Conservation (phyloP, 2,888 invertebrate species). For the Trissoscelio sp. region DNA sequence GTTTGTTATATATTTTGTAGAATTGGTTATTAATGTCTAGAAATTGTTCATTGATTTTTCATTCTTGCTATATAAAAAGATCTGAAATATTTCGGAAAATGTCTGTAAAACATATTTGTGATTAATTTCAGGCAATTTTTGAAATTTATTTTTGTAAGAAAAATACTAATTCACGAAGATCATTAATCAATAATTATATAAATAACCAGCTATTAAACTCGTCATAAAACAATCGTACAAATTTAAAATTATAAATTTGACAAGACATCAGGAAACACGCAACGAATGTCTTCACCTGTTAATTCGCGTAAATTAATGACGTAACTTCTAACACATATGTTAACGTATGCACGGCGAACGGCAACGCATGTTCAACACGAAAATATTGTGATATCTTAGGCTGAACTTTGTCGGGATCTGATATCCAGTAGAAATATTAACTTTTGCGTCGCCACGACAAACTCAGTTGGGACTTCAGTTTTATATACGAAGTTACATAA, state of each 20-base stretch:
- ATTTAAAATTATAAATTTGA: constrained; percentile 23
- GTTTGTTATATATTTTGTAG: too few species aligned
- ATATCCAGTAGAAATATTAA: constrained; percentile 33
- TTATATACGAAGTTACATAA: constrained; percentile 19
- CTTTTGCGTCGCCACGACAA: constrained; percentile 23
- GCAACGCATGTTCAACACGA: constrained; percentile 37
- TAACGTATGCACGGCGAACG: neutral
- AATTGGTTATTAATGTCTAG: too few species aligned
- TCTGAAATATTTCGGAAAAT: too few species aligned
- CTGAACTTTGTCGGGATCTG: constrained; percentile 44
- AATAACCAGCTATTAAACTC: neutral
- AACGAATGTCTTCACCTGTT: constrained; percentile 16
- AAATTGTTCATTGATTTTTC: too few species aligned
- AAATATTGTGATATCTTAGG: constrained; percentile 33
- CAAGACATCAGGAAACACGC: constrained; percentile 25
- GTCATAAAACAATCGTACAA: constrained; percentile 9
- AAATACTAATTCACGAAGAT: neutral
- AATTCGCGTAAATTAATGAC: constrained; percentile 29
- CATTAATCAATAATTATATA: constrained; percentile 8
- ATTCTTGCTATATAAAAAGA: too few species aligned
- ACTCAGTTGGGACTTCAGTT: neutral
- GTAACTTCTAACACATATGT: constrained; percentile 22
- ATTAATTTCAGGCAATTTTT: too few species aligned
- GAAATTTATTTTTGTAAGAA: too few species aligned
- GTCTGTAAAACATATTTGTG: too few species aligned